phyloP scores from a whole-genome alignment of 2,888 invertebrate species.

The Iphiclides podalirius region DNA sequence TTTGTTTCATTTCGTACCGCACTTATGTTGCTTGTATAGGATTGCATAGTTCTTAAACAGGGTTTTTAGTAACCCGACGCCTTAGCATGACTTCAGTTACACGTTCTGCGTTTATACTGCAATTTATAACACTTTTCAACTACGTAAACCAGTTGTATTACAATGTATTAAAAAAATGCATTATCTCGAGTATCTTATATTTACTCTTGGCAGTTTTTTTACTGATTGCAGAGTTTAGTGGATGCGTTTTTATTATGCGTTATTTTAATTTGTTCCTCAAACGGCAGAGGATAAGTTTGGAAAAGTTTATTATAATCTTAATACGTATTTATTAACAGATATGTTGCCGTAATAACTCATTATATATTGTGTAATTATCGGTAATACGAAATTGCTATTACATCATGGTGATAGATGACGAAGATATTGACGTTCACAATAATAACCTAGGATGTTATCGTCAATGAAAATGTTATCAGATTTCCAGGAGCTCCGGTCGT shows the following conservation, averaged over 20 bases:
- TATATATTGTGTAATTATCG: too few relatives aligned
- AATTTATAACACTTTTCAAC: constrained; percentile 21
- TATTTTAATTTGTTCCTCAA: constrained; percentile 5
- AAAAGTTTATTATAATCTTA: too few relatives aligned
- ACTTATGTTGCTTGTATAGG: constrained; percentile 12
- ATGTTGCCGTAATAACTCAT: too few relatives aligned
- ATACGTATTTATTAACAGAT: too few relatives aligned
- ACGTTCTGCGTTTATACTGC: constrained; percentile 15
- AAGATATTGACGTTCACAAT: too few relatives aligned
- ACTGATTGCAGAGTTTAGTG: constrained; percentile 9
- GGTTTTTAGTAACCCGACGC: constrained; percentile 19
- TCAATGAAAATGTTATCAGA: too few relatives aligned
- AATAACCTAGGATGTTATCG: too few relatives aligned
- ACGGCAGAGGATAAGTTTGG: too few relatives aligned
- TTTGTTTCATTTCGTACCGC: constrained; percentile 7
- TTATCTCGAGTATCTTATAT: constrained; percentile 15
- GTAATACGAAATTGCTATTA: too few relatives aligned
- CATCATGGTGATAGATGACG: too few relatives aligned
- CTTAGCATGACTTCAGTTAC: constrained; percentile 15
- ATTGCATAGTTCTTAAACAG: constrained; percentile 22
- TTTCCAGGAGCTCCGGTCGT: too few relatives aligned
- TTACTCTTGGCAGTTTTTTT: constrained; percentile 11
- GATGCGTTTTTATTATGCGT: constrained; percentile 8
- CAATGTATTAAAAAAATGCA: constrained; percentile 23
- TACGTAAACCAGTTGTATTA: constrained; percentile 22